Evolutionary conservation across 2,113 vertebrate genomes (phyloP), one percentile per base, ranked within the genome.

Genomic region (Climacteris rufus): DNA sequence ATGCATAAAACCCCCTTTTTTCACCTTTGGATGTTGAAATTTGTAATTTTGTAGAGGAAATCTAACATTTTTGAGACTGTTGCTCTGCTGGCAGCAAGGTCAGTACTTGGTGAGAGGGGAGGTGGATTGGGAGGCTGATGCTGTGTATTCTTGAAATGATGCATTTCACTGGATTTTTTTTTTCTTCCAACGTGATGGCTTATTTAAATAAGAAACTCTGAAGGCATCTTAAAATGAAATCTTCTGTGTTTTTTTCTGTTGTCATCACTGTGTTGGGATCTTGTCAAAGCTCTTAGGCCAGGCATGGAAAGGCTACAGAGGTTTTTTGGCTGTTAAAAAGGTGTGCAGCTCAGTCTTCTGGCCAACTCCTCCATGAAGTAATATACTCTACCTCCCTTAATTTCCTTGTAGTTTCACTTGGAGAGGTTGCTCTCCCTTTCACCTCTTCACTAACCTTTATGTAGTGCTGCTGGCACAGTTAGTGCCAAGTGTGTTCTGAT

Each of bases 371-470:
- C 54, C 1, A 0, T 59, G 83, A 45, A 89, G 79, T 25, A 90
- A 90, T 81, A 54, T 30, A 12, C 72, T 90, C 49, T 85, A 54
- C 89, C 47, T 95, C 61, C 53, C 65, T 83, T 96, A 78, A 91
- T 94, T 96, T 97, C 93, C 93, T 71, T 47, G 72, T 81, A 31
- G 57, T 84, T 89, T 83, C 83, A 21, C 75, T 96, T 96, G 94
- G 92, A 96, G 83, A 35, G 90, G 70, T 45, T 89, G 61, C 76
- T 94, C 31, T 92, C 39, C 84, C 45, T 94, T 90, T 65, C 94
- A 95, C 93, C 92, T 95, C 92, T 22, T 96, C 87, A 89, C 57
- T 87, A 84, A 89, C 54, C 92, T 96, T 96, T 94, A 94, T 94
- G 91, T 95, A 22, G 96, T 94, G 94, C 87, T 94, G 93, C 87